A percentile compares a stretch with the other conserved stretches of the same genome.
Evolutionary conservation across 2,113 vertebrate species (phyloP).

Genomic region (Grantiella picta): DNA sequence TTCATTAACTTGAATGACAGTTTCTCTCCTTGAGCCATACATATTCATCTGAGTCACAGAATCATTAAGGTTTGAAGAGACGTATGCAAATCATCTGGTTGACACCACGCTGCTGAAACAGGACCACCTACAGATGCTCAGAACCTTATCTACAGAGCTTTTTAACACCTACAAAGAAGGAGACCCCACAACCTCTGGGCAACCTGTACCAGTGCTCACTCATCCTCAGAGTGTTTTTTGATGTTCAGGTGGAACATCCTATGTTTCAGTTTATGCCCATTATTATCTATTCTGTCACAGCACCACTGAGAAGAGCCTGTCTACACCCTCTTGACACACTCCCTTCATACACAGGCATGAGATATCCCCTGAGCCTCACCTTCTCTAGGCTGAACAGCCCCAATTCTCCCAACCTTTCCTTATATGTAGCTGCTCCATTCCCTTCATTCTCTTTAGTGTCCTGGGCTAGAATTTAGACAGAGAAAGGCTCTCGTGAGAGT

Average conservation of each 20-base stretch:
- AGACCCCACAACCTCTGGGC: not conserved
- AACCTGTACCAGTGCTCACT: not conserved
- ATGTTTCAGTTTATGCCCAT: not conserved
- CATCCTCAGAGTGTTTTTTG: not conserved
- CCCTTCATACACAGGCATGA: not conserved
- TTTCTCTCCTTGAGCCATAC: not conserved
- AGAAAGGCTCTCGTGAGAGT: not conserved
- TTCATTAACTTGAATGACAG: not conserved
- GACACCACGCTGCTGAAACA: not conserved
- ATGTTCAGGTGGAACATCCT: not conserved
- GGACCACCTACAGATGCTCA: fast-evolving
- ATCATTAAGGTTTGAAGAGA: not conserved
- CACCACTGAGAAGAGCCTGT: not conserved
- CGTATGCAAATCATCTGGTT: not conserved
- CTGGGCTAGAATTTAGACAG: not conserved
- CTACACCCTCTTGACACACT: not conserved
- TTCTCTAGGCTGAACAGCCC: not conserved
- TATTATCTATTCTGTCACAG: not conserved
- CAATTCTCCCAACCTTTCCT: not conserved
- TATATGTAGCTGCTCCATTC: not conserved
- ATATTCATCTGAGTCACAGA: not conserved
- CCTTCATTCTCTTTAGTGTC: not conserved
- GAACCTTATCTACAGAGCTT: not conserved
- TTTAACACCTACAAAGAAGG: not conserved
- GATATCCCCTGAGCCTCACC: not conserved